phyloP scores from a whole-genome alignment of 2,888 invertebrate genomes.

The Agonum fuliginosum region DNA sequence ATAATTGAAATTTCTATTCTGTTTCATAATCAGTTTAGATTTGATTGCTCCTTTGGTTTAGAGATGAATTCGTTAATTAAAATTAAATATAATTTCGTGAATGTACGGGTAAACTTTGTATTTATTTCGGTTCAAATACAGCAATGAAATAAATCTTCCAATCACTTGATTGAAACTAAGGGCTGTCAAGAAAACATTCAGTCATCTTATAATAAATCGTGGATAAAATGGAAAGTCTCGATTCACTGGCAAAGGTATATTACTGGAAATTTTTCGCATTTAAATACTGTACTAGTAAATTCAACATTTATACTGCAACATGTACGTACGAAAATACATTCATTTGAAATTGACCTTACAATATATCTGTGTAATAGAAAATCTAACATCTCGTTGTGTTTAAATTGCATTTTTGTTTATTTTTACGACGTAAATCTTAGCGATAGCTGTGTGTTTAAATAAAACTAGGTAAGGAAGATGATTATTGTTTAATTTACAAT shows the following conservation, averaged over 20 bases:
- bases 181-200: conserved; percentile 7
- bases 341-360: conserved; percentile 53
- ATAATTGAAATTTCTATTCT: too few relatives aligned
- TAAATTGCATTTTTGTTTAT: conserved; percentile 46
- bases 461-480: conserved; percentile 17
- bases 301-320: conserved; percentile 49
- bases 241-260: conserved; percentile 19
- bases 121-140: neutral
- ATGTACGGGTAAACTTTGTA: too few relatives aligned
- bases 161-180: neutral
- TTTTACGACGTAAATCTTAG: conserved; percentile 31
- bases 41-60: too few relatives aligned
- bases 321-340: conserved; percentile 57
- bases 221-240: conserved; percentile 18
- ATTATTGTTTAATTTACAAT: conserved; percentile 40
- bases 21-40: too few relatives aligned
- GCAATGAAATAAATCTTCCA: neutral
- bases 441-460: conserved; percentile 13
- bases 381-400: conserved; percentile 51
- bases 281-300: conserved; percentile 44
- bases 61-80: too few relatives aligned
- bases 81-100: too few relatives aligned
- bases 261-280: conserved; percentile 3
- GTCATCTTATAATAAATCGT: conserved; percentile 11
- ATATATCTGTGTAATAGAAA: conserved; percentile 41